A percentile compares a stretch with the other conserved stretches of the same genome.
phyloP scores from a whole-genome alignment of 2,797 vertebrate species.

The Monodelphis domestica region DNA sequence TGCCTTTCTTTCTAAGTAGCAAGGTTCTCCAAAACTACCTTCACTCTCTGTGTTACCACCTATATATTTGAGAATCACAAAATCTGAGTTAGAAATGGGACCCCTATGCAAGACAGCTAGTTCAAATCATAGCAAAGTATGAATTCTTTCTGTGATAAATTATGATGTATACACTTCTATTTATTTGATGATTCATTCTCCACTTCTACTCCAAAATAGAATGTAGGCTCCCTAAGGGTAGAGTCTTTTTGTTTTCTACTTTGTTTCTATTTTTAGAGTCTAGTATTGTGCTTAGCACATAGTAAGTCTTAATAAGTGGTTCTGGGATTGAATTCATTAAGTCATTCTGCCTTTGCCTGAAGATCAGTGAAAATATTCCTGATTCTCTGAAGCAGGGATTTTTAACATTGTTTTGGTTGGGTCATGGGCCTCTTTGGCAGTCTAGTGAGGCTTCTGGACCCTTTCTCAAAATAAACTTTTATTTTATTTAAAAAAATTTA shows the following conservation, averaged over 20 bases:
- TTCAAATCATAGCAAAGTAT: neutral
- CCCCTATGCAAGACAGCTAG: neutral
- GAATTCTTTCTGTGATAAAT: neutral
- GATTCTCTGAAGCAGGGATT: neutral
- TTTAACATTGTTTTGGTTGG: neutral
- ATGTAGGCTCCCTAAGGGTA: too few species aligned
- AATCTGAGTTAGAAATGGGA: neutral
- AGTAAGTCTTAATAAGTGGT: neutral
- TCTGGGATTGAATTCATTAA: neutral
- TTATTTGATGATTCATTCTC: neutral
- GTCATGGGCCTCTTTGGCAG: neutral
- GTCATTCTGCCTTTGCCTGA: neutral
- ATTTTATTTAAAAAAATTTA: too few species aligned
- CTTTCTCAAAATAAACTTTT: too few species aligned
- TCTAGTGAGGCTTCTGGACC: neutral
- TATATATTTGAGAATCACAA: neutral
- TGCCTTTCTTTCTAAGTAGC: neutral
- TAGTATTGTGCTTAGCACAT: neutral
- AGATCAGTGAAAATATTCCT: neutral
- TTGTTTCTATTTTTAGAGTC: neutral
- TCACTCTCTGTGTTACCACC: neutral
- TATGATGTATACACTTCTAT: neutral
- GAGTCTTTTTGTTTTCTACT: neutral
- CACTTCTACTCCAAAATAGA: neutral
- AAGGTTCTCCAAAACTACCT: neutral